Evolutionary conservation across 2,888 invertebrate species (phyloP).

Genomic region (Chrysolina oricalcia): DNA sequence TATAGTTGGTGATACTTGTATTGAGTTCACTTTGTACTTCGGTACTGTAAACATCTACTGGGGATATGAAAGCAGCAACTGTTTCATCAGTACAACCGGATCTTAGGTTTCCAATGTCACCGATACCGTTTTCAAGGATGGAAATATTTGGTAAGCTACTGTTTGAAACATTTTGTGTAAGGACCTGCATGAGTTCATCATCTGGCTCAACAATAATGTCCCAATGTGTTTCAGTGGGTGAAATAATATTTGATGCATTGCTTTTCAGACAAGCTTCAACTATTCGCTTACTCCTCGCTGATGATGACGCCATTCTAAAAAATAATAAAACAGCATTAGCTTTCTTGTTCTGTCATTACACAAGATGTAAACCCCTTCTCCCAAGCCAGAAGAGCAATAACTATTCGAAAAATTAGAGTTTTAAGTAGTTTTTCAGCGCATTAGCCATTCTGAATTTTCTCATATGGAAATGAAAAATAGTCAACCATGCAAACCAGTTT

Average conservation of each 20-base stretch:
- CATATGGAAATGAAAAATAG: not conserved
- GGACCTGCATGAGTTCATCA: slow-evolving; percentile 1
- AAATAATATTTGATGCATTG: not conserved
- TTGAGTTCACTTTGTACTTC: not conserved
- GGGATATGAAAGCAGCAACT: not conserved
- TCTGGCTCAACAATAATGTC: slow-evolving; percentile 3
- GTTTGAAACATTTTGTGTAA: not conserved
- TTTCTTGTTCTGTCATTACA: not conserved
- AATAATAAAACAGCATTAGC: not conserved
- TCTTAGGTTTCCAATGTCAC: not conserved
- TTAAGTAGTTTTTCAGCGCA: not conserved
- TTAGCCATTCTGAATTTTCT: not conserved
- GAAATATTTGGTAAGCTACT: not conserved
- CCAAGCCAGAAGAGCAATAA: not conserved
- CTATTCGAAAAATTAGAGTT: not conserved
- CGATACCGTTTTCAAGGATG: not conserved
- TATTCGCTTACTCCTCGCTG: not conserved
- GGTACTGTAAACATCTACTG: not conserved
- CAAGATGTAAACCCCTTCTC: not conserved
- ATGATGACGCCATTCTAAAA: slow-evolving; percentile 7
- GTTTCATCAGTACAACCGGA: not conserved
- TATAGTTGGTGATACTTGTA: not conserved
- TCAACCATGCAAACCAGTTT: not conserved
- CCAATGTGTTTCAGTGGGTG: not conserved
- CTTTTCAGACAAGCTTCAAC: slow-evolving; percentile 5